Evolutionary conservation across 2,888 invertebrate species (phyloP).

Genomic region (Harmothoe impar): DNA sequence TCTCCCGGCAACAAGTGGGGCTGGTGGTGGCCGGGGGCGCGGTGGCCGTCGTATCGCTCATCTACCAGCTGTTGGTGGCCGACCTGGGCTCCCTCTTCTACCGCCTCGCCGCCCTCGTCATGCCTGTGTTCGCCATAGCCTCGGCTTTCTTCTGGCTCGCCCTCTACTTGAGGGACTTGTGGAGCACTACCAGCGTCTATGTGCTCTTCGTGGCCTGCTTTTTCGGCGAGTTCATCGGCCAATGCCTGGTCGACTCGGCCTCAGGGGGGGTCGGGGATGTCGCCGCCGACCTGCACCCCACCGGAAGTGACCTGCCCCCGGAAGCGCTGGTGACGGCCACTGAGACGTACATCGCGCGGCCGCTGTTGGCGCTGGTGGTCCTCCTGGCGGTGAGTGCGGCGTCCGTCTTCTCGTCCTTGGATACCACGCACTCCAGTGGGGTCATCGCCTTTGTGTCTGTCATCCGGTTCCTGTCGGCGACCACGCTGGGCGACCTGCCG

Average conservation of each 20-base stretch:
- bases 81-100: slow-evolving; percentile 80
- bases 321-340: neutral
- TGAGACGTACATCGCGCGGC: slow-evolving; percentile 74
- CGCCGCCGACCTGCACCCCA: neutral
- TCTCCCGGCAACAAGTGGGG: slow-evolving; percentile 75
- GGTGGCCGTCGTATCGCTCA: slow-evolving; percentile 73
- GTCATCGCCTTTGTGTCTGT: slow-evolving; percentile 80
- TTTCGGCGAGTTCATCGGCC: slow-evolving; percentile 81
- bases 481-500: slow-evolving; percentile 78
- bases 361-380: slow-evolving; percentile 78
- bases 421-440: slow-evolving; percentile 78
- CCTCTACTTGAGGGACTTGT: slow-evolving; percentile 80
- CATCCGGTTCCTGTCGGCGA: slow-evolving; percentile 80
- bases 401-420: slow-evolving; percentile 80
- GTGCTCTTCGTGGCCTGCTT: slow-evolving; percentile 82
- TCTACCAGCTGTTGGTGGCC: slow-evolving; percentile 75
- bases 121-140: slow-evolving; percentile 81
- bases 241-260: slow-evolving; percentile 70
- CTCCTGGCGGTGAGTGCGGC: slow-evolving; percentile 77
- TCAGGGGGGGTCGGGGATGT: neutral
- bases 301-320: neutral
- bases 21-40: slow-evolving; percentile 77
- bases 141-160: slow-evolving; percentile 82
- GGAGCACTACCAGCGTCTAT: slow-evolving; percentile 82
- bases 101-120: slow-evolving; percentile 77